Base-by-base conservation (phyloP, 1,140 invertebrate genomes). In the Tetraneura akinire region DNA sequence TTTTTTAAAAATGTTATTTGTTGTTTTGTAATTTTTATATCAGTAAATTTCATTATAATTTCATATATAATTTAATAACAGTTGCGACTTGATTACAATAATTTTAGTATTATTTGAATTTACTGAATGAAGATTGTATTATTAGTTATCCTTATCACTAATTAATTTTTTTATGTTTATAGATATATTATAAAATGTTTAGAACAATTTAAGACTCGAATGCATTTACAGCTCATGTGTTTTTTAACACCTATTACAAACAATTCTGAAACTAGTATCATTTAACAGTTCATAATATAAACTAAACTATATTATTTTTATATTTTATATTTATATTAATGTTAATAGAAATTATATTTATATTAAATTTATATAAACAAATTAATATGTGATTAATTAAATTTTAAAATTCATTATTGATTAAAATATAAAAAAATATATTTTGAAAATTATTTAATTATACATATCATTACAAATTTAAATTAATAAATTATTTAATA, bases 161-260 rank as follows among this genome's bases (percentile, higher is more conserved):
- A n/a, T n/a, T n/a, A n/a, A n/a, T n/a, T 73, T 60, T 74, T 80
- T 29, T 80, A 32, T 51, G 23, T 71, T 51, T 4, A 16, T 32
- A 81, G 80, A 26, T 74, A 45, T 49, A 60, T 82, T 80, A 55
- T 81, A 14, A 66, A 83, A 80, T 83, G 83, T 45, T 80, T 83
- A 21, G 37, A 81, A 62, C 82, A 83, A 45, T 83, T 83, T 76
- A 62, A 81, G 55, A 81, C 80, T 26, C 80, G 80, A 81, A 83
- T 82, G 80, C 82, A 82, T 68, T 78, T 84, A 55, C 83, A 84
- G 76, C 64, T 82, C 18, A 55, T 82, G 51, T 83, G 83, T 82
- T 83, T 83, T 47, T 62, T 78, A 62, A 47, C 37, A 60, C 55
- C 74, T n/a, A 42, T 1, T 1, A n/a, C n/a, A 26, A 26, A 26